Evolutionary conservation across 1,140 invertebrate species (phyloP), one percentile per base, ranked within the genome.

Genomic region (Drosophila leontia): DNA sequence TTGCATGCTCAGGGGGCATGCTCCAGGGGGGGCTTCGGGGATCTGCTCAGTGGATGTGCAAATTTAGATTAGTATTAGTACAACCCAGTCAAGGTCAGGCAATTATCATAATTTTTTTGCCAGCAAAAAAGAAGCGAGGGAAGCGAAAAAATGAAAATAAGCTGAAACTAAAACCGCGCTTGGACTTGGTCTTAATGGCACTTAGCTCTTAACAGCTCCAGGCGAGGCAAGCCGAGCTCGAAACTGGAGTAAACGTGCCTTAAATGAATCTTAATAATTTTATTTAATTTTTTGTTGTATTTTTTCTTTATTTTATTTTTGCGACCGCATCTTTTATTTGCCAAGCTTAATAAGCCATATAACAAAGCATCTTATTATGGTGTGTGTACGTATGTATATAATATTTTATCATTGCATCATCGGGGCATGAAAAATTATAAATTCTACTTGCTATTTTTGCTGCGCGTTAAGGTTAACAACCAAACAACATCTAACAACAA

Each of bases 191-290:
- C 69, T 72, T 72, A 72, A 72, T 72, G 69, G 69, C 69, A 72
- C 67, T 72, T 72, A 72, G 69, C 69, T 72, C 69, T 72, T 72
- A 60, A 72, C 53, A 42, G 69, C 69, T 42, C 7, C 42, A 34
- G 44, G 44, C 68, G 63, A 70, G 62, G 39, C 48, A 19, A 67
- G 8, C 42, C 44, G 15, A 42, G 70, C 69, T 72, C 59, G 69
- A 91, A 90, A 91, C 86, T 90, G 72, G 86, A 90, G 86, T 91
- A 90, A 90, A 91, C 86, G 82, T 90, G 86, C 75, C 68, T 90
- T 75, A 88, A 84, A 90, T 82, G 74, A 80, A 69, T 70, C 69
- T 79, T 64, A 80, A 79, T 80, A 79, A 67, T 76, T 81, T 76
- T 51, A 71, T 75, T 68, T 71, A 58, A 47, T 41, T 63, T 64